phyloP scores from a whole-genome alignment of 2,888 invertebrate genomes.

The Parnassius glacialis region DNA sequence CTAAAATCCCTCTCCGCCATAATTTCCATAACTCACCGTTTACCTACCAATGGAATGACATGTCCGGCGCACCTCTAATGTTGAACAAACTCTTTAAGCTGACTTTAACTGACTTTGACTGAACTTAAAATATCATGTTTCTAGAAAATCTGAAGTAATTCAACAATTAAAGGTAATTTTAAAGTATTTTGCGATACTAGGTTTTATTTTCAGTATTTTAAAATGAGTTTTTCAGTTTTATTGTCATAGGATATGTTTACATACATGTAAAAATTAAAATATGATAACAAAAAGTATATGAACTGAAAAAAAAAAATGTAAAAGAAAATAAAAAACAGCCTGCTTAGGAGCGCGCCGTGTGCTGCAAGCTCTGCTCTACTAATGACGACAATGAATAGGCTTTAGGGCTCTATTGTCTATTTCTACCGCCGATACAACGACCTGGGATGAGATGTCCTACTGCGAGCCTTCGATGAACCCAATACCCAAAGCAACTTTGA shows the following conservation, averaged over 20 bases:
- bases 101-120: conserved; percentile 45
- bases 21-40: conserved; percentile 79
- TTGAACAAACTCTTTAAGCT: conserved; percentile 63
- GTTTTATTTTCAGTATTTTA: background rate
- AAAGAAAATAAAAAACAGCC: conserved; percentile 39
- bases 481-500: conserved; percentile 46
- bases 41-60: conserved; percentile 76
- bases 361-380: conserved; percentile 66
- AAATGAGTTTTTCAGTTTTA: no score
- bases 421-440: conserved; percentile 47
- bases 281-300: background rate
- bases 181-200: background rate
- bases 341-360: conserved; percentile 67
- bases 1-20: conserved; percentile 81
- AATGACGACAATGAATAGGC: conserved; percentile 43
- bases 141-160: background rate
- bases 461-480: conserved; percentile 20
- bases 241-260: no score
- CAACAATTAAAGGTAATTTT: background rate
- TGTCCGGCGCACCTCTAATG: conserved; percentile 62
- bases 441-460: conserved; percentile 44
- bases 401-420: conserved; percentile 35
- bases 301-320: background rate
- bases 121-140: background rate
- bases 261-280: background rate